Evolutionary conservation across 2,113 vertebrate species (phyloP).

Genomic region (Labeo catla): DNA sequence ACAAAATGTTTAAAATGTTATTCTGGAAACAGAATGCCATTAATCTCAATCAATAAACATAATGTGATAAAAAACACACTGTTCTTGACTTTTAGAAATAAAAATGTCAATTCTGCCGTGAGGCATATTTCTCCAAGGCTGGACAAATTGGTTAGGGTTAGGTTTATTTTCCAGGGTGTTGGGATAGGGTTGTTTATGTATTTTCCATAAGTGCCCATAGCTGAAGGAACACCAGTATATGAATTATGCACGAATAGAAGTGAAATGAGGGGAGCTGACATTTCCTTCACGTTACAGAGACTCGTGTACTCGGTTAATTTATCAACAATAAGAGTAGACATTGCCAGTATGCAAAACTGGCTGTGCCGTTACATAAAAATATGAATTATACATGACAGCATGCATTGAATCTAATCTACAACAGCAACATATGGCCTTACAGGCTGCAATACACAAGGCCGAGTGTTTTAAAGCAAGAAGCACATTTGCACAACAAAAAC

Average conservation of each 20-base stretch:
- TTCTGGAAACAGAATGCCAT: neutral
- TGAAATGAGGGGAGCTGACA: neutral
- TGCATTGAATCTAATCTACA: neutral
- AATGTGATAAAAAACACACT: neutral
- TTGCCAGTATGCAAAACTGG: neutral
- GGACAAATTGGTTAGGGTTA: neutral
- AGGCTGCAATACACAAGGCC: neutral
- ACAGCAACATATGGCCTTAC: neutral
- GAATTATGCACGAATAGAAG: neutral
- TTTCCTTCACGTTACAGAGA: neutral
- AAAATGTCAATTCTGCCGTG: neutral
- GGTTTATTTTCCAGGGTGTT: neutral
- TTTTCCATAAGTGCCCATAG: neutral
- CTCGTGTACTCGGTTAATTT: neutral
- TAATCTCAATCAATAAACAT: neutral
- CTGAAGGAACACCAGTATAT: neutral
- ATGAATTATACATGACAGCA: constrained; percentile 10
- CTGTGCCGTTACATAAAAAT: neutral
- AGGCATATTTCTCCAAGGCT: neutral
- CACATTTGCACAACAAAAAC: neutral
- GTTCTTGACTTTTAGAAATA: neutral
- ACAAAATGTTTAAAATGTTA: too few relatives aligned
- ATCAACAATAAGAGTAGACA: neutral
- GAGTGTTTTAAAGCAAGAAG: neutral
- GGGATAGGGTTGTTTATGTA: neutral